phyloP scores from a whole-genome alignment of 2,888 invertebrate genomes.

The Eustalomyia histrio region DNA sequence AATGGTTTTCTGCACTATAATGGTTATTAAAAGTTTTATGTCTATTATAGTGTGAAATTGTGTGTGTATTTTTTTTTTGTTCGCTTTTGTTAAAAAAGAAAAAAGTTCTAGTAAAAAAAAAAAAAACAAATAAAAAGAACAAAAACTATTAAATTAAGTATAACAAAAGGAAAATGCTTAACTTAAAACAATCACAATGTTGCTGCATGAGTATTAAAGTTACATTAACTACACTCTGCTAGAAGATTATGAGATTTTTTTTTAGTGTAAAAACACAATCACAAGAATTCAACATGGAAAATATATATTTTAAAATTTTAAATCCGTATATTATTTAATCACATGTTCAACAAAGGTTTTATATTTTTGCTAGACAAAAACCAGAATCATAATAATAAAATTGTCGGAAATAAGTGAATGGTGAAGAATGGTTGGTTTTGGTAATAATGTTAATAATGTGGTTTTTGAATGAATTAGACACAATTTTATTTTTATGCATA shows the following conservation, averaged over 20 bases:
- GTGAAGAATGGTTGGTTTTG: slow-evolving; percentile 8
- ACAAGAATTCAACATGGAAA: too few species aligned
- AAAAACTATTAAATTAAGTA: slow-evolving; percentile 20
- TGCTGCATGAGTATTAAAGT: background rate
- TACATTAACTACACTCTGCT: background rate
- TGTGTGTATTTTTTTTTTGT: background rate
- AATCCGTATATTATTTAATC: background rate
- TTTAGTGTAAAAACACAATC: too few species aligned
- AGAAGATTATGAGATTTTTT: too few species aligned
- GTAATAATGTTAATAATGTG: slow-evolving; percentile 45
- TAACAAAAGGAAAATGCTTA: slow-evolving; percentile 44
- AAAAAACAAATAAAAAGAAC: background rate
- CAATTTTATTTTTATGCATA: background rate
- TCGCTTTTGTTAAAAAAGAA: background rate
- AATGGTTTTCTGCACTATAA: slow-evolving; percentile 36
- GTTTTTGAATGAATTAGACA: slow-evolving; percentile 10
- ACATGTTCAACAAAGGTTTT: background rate
- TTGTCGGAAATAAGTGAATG: slow-evolving; percentile 14
- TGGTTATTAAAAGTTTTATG: slow-evolving; percentile 37
- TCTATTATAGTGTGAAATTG: slow-evolving; percentile 33
- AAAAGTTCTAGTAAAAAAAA: background rate
- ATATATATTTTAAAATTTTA: background rate
- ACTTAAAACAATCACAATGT: slow-evolving; percentile 37
- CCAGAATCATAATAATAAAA: background rate
- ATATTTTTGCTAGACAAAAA: background rate